These are phyloP conservation scores for Athrips mouffetella DNA, from an alignment of 2,888 invertebrate genomes.

Conservation along the genomic window DNA sequence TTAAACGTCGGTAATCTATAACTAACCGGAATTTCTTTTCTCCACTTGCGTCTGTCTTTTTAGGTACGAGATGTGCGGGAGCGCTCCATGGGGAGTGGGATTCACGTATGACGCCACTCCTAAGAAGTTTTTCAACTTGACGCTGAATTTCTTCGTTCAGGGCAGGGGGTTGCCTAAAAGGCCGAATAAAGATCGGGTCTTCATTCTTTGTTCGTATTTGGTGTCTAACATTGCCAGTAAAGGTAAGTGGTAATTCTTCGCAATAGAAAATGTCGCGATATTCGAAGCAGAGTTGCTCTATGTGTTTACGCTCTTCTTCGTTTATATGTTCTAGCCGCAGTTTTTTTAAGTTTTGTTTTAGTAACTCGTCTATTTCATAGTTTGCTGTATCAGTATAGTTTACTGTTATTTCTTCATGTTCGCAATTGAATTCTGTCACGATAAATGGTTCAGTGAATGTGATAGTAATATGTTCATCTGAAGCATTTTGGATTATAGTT, in stretches of 20 bases:
- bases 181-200: too few relatives aligned
- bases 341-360: conserved; percentile 1
- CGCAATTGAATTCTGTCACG: background rate
- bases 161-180: too few relatives aligned
- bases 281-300: background rate
- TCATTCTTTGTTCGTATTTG: conserved; percentile 3
- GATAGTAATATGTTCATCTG: background rate
- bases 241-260: background rate
- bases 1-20: conserved; percentile 22
- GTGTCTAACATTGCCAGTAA: conserved; percentile 4
- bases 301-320: background rate
- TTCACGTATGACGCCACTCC: too few relatives aligned
- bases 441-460: background rate
- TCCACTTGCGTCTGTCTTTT: conserved; percentile 24
- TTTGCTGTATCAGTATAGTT: background rate
- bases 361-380: background rate
- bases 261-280: conserved; percentile 4
- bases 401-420: too few relatives aligned
- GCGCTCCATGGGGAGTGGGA: too few relatives aligned
- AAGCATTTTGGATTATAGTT: too few relatives aligned
- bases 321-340: conserved; percentile 4
- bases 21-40: conserved; percentile 24
- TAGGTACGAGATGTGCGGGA: conserved; percentile 16
- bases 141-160: too few relatives aligned
- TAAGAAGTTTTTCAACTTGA: too few relatives aligned